phyloP scores from a whole-genome alignment of 2,797 vertebrate genomes.

The Taeniopygia guttata region DNA sequence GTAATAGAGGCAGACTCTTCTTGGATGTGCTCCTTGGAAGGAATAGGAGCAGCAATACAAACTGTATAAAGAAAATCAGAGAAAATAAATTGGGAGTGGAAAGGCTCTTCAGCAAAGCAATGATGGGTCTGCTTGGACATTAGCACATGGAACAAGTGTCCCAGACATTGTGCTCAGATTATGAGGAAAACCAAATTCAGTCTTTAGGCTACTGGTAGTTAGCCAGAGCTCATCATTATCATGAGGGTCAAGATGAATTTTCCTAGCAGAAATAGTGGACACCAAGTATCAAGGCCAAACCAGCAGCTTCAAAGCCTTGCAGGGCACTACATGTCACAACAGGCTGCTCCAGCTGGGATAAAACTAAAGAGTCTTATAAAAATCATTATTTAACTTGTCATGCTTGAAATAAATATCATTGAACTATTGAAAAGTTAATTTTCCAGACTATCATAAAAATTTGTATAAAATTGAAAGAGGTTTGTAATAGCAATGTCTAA shows the following conservation, averaged over 20 bases:
- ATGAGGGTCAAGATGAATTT: neutral
- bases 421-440: neutral
- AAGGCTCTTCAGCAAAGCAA: neutral
- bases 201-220: neutral
- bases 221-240: neutral
- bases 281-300: neutral
- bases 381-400: neutral
- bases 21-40: neutral
- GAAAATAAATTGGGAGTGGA: neutral
- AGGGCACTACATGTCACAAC: neutral
- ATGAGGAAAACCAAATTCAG: neutral
- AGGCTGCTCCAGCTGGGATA: neutral
- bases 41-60: neutral
- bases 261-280: neutral
- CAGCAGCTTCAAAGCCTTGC: neutral
- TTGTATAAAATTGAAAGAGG: neutral
- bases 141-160: neutral
- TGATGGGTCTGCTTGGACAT: neutral
- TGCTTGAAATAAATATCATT: neutral
- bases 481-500: neutral
- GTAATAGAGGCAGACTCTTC: neutral
- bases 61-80: neutral
- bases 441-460: conserved; percentile 2
- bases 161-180: neutral
- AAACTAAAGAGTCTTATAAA: neutral